Base-by-base conservation (phyloP, 1,140 invertebrate species). In the Cydia splendana region DNA sequence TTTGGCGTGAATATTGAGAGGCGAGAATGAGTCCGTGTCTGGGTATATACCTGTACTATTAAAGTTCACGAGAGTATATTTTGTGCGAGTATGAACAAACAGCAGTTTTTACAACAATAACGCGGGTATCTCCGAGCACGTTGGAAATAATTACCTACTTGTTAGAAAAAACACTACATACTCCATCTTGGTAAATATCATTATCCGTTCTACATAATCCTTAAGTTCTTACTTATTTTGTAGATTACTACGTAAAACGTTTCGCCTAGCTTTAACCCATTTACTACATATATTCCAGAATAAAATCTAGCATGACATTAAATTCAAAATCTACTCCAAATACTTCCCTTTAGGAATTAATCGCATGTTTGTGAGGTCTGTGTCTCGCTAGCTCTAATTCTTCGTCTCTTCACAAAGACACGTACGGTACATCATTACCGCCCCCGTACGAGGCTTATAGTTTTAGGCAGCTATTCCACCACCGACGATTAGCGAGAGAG, bases 361-460 rank as follows among this genome's bases (percentile, higher is more conserved):
- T 30, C 13, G 65, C 28, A 30, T 67, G 65, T 30, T n/a, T 67
- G 24, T 34, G 4, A 34, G 65, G 5, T 18, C 28, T 6, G 30
- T 34, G 57, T 67, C 13, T 12, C 65, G 65, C 65, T 30, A 34
- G 12, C 13, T 34, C 30, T 67, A 24, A 67, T 67, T 67, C 65
- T 67, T 67, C 65, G 30, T 34, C 13, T 67, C 28, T 15, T 34
- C 65, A 67, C 65, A 67, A 34, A 67, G 65, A 67, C 65, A 67
- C 65, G 65, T 67, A 30, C 65, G 18, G 65, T 30, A 34, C 28
- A 67, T 67, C 65, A 67, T 67, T 67, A 67, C 65, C 28, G 65
- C 28, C 30, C 2, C 28, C 38, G 65, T 30, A 9, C 65, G 12
- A 30, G 65, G 65, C 34, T 67, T 34, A 67, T 34, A 30, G 65